Evolutionary conservation across 2,113 vertebrate genomes (phyloP), one percentile per base, ranked within the genome.

Genomic region (Calyptomena viridis): DNA sequence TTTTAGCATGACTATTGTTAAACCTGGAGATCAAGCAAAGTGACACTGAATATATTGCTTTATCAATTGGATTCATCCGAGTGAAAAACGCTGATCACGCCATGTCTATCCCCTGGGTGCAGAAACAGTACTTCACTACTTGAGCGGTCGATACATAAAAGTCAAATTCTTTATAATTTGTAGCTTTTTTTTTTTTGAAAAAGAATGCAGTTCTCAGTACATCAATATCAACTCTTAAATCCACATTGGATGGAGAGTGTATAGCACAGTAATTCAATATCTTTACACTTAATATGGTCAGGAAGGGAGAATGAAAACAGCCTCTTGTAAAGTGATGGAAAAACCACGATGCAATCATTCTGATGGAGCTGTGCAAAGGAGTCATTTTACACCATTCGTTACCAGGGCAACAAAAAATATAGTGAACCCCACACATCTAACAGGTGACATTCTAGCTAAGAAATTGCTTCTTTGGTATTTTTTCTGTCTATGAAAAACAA

Each of bases 151-250:
- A 98, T 98, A 98, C 96, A 98, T 98, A 98, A 98, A 98, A 98
- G 98, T 98, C 98, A 98, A 98, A 98, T 98, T 98, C 98, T 98
- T 98, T 98, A 98, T 98, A 98, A 98, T 98, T 98, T 98, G 98
- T 98, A 97, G 97, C 95, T 95, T 98, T 98, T 98, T 55, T 98
- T 98, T 97, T 88, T 97, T 97, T 96, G 97, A 98, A 98, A 97
- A 98, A 98, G 98, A 97, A 97, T 75, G 21, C 89, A 89, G 96
- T 98, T 98, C 98, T 98, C 95, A 98, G 98, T 98, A 98, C 98
- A 98, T 98, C 98, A 98, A 98, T 98, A 98, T 98, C 98, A 98
- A 97, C 98, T 98, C 97, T 98, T 98, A 98, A 98, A 98, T 98
- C 98, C 98, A 98, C 97, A 98, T 98, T 47, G 79, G 97, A 98